Evolutionary conservation across 2,888 invertebrate genomes (phyloP).

Genomic region (Dione juno): DNA sequence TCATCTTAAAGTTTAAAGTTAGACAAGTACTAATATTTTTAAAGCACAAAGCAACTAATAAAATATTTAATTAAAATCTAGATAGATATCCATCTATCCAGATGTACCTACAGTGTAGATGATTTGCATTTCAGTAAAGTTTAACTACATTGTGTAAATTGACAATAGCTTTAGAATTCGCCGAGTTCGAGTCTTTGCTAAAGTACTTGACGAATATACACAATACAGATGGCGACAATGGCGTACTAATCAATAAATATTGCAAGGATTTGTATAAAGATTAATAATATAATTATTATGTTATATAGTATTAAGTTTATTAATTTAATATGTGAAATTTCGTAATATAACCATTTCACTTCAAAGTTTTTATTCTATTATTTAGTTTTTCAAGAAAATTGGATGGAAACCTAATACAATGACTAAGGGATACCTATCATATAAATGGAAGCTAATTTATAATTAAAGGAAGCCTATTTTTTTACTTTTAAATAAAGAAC

Average conservation of each 20-base stretch:
- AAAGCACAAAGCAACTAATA: neutral
- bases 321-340: no score
- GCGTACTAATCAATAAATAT: conserved; percentile 9
- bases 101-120: neutral
- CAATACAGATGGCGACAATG: conserved; percentile 3
- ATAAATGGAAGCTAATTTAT: no score
- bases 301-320: no score
- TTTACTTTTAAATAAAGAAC: no score
- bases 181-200: conserved; percentile 11
- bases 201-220: neutral
- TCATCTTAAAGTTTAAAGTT: no score
- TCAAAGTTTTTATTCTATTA: no score
- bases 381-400: no score
- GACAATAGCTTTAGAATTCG: conserved; percentile 23
- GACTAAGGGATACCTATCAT: no score
- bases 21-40: neutral
- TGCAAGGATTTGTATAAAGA: neutral
- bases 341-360: no score
- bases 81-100: neutral
- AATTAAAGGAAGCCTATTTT: no score
- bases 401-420: no score
- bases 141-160: conserved; percentile 26
- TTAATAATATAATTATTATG: neutral
- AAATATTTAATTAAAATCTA: conserved; percentile 6
- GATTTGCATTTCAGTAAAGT: conserved; percentile 25